Conservation (phyloP, 2,888 invertebrate genomes). For the Geotrupes spiniger region DNA sequence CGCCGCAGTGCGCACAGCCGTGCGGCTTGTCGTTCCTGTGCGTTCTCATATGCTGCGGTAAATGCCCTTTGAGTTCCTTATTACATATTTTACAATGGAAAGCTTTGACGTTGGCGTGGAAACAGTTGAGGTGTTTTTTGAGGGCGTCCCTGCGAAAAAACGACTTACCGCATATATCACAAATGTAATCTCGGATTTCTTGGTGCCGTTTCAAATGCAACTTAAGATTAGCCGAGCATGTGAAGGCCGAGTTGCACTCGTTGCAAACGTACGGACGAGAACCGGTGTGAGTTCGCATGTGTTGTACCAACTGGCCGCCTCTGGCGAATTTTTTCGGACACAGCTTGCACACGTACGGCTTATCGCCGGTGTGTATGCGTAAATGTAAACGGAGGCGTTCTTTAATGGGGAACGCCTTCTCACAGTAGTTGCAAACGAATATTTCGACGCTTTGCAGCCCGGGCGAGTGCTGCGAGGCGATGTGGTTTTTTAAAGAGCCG, state of each 20-base stretch:
- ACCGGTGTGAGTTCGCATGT: slow-evolving; percentile 71
- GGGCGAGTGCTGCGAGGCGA: slow-evolving; percentile 55
- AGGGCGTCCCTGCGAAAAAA: slow-evolving; percentile 74
- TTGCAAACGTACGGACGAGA: slow-evolving; percentile 70
- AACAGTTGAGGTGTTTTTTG: slow-evolving; percentile 72
- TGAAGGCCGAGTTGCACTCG: slow-evolving; percentile 69
- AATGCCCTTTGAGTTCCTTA: slow-evolving; percentile 74
- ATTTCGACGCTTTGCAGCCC: slow-evolving; percentile 47
- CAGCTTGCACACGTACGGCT: slow-evolving; percentile 62
- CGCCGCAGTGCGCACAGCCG: slow-evolving; percentile 74
- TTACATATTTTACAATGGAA: slow-evolving; percentile 80
- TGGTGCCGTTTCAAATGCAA: slow-evolving; percentile 68
- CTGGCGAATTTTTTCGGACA: slow-evolving; percentile 68
- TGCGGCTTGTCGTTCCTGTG: slow-evolving; percentile 76
- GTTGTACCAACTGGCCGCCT: slow-evolving; percentile 73
- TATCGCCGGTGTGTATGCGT: slow-evolving; percentile 68
- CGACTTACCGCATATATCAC: slow-evolving; percentile 76
- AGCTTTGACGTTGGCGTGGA: slow-evolving; percentile 70
- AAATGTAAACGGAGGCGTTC: slow-evolving; percentile 73
- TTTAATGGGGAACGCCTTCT: slow-evolving; percentile 72
- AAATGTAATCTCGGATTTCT: slow-evolving; percentile 72
- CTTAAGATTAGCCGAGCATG: slow-evolving; percentile 62
- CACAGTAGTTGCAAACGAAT: slow-evolving; percentile 71
- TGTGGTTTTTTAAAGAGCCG: slow-evolving; percentile 64
- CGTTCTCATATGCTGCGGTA: slow-evolving; percentile 78